Conservation (phyloP, 2,797 vertebrate genomes). For the Syndactyla subalaris region DNA sequence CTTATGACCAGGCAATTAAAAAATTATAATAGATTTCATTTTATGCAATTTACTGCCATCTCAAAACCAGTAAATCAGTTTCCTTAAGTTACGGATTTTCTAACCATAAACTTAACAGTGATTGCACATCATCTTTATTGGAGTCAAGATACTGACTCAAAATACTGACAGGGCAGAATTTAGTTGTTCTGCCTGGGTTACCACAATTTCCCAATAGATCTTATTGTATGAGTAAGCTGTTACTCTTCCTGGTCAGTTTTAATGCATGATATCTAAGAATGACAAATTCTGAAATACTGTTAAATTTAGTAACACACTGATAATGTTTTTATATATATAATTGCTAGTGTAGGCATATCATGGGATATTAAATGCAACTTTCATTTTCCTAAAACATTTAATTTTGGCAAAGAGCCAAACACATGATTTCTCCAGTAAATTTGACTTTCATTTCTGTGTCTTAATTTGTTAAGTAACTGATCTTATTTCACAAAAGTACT, state of each 20-base stretch:
- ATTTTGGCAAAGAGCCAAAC: not conserved
- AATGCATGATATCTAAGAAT: not conserved
- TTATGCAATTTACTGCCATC: not conserved
- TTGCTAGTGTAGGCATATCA: not conserved
- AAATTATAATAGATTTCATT: not conserved
- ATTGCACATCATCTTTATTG: not conserved
- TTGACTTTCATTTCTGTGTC: not conserved
- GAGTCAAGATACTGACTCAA: not conserved
- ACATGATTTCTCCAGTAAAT: not conserved
- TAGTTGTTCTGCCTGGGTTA: not conserved
- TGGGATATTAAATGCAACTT: not conserved
- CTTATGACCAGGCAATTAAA: not conserved
- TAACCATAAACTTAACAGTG: not conserved
- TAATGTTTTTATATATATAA: not conserved
- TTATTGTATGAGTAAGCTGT: not conserved
- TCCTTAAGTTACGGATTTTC: not conserved
- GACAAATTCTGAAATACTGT: not conserved
- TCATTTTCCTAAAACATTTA: not conserved
- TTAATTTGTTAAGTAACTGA: not conserved
- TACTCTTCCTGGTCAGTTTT: not conserved
- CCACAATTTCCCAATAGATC: not conserved
- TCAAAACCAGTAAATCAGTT: not conserved
- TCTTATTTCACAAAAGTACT: not conserved
- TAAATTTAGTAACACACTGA: not conserved
- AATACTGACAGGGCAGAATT: not conserved